Evolutionary conservation across 2,888 invertebrate species (phyloP), one percentile per base, ranked within the genome.

Genomic region (Lamellibrachia columna): DNA sequence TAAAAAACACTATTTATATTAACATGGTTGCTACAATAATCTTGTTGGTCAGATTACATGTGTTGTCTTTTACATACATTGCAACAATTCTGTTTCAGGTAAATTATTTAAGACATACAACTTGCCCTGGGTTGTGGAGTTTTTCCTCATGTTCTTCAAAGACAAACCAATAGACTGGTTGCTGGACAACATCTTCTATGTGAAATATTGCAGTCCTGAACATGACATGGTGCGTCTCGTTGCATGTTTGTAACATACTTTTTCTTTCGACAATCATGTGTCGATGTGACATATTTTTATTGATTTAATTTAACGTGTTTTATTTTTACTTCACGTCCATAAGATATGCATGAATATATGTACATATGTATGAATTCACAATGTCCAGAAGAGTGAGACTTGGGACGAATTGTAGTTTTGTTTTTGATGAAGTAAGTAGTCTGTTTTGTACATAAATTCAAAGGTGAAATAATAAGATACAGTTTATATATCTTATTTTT

Each of bases 141-240:
- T 99, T 96, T 98, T 99, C 95, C 98, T 99, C 96, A 98, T 99
- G 97, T 99, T 99, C 96, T 98, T 98, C 97, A 98, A 98, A 95
- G 98, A 99, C 95, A 99, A 99, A 97, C 99, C 99, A 0, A 99
- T 99, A 0, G 99, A 99, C 96, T 99, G 99, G 99, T 97, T 99
- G 7, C 97, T 99, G 15, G 98, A 99, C 95, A 98, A 98, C 96
- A 98, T 99, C 94, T 97, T 99, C 92, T 98, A 98, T 93, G 98
- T 98, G 4, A 98, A 98, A 96, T 98, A 98, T n/a, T 99, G 99
- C 97, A 96, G 96, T 92, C 97, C 97, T 91, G 97, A 97, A 94
- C 96, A 96, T 94, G 96, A 96, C 93, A 93, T 93, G 90, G 75
- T 75, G n/a, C 75, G 75, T 22, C 22, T 22, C n/a, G 15, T 75